phyloP scores from a whole-genome alignment of 2,888 invertebrate genomes.

The Hemithea aestivaria region DNA sequence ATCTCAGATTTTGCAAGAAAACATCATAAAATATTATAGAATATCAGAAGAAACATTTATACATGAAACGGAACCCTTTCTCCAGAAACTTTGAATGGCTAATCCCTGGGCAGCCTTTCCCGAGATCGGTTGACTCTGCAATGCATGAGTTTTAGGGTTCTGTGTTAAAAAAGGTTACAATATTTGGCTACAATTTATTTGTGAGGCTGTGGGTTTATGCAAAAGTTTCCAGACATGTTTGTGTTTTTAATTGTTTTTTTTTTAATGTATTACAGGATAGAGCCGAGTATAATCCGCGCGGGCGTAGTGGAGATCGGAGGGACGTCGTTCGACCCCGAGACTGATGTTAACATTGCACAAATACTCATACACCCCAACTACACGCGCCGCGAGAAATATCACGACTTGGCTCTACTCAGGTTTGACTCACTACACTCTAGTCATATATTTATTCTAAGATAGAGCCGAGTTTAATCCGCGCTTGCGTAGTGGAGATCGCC shows the following conservation, averaged over 20 bases:
- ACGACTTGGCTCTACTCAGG: slow-evolving; percentile 67
- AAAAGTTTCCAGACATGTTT: no score
- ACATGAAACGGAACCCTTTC: no score
- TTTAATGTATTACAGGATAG: slow-evolving; percentile 41
- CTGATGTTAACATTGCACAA: slow-evolving; percentile 48
- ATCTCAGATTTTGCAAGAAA: no score
- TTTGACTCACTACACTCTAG: slow-evolving; percentile 27
- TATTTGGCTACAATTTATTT: no score
- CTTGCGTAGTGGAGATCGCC: slow-evolving; percentile 55
- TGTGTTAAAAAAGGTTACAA: no score
- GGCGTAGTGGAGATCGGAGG: slow-evolving; percentile 54
- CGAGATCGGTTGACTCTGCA: no score
- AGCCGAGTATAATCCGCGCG: slow-evolving; percentile 53
- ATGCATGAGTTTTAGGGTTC: no score
- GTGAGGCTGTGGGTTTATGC: no score
- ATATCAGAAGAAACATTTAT: no score
- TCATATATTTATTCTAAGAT: slow-evolving; percentile 47
- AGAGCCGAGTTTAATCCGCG: slow-evolving; percentile 52
- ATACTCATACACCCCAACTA: slow-evolving; percentile 55
- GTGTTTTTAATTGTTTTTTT: not conserved
- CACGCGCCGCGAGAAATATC: slow-evolving; percentile 53
- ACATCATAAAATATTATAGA: no score
- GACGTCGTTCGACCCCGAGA: slow-evolving; percentile 35
- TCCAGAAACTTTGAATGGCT: no score
- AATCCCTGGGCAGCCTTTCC: no score